Base-by-base conservation (phyloP, 2,888 invertebrate genomes). In the Augochlorella aurata region DNA sequence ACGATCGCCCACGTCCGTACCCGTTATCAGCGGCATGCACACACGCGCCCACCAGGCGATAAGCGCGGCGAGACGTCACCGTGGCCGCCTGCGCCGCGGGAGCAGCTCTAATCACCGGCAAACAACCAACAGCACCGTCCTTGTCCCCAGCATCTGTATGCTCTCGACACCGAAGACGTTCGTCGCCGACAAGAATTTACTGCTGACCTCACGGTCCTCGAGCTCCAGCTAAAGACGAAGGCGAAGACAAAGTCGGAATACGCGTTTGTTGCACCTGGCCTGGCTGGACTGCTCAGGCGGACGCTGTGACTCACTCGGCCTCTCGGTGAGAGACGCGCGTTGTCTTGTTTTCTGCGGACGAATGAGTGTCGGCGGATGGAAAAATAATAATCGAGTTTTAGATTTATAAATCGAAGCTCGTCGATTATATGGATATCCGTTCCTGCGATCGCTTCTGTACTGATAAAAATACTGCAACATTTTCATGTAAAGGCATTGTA, bases 41-140 rank as follows among this genome's bases (percentile, higher is more conserved):
- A 58, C 58, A 58, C 24, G 58, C 24, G 58, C 58, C 24, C 16
- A 8, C 24, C 5, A 14, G 24, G 7, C 7, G 58, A 58, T 58
- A 58, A 58, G 58, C 58, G 58, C 24, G 58, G 21, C 58, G 58
- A 24, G 24, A 58, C 24, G 58, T 58, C 58, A 58, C 24, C 24
- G 58, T 24, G 58, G n/a, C 38, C 29, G 18, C n/a, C 38, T n/a
- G 38, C 18, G 16, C 10, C 38, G 8, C 65, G 44, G 14, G 44
- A 65, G 44, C 65, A 38, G 18, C 44, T 65, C 44, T 44, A 65
- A n/a, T n/a, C 44, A 65, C 38, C n/a, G 38, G 65, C 18, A 63
- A 29, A 63, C 63, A 24, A 58, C 58, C 24, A 24, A 58, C 58
- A 58, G 24, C 58, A 2, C 14, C 14, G 18, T 16, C 29, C 18